Conservation (phyloP, 2,888 invertebrate genomes). For the Watsonalla cultraria region DNA sequence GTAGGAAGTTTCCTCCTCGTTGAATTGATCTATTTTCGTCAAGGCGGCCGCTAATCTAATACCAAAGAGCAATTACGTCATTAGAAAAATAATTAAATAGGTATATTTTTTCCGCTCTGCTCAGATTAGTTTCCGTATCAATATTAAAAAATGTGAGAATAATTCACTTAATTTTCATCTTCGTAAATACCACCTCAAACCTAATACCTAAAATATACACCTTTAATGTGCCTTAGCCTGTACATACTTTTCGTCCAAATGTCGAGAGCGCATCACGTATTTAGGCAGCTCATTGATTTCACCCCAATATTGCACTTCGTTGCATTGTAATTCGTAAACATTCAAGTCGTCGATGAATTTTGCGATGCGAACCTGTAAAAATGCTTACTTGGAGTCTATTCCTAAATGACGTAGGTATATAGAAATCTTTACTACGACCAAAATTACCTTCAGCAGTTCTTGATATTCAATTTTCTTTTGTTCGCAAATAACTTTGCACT, state of each 20-base stretch:
- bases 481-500: conserved; percentile 88
- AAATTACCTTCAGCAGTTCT: conserved; percentile 81
- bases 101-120: too few relatives aligned
- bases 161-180: background rate
- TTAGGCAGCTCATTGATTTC: conserved; percentile 89
- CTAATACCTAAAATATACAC: background rate
- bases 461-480: conserved; percentile 93
- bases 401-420: too few relatives aligned
- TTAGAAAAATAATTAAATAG: too few relatives aligned
- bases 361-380: conserved; percentile 80
- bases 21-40: conserved; percentile 90
- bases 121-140: too few relatives aligned
- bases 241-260: conserved; percentile 82
- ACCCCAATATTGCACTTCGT: conserved; percentile 92
- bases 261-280: conserved; percentile 89
- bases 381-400: background rate
- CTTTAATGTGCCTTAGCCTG: background rate
- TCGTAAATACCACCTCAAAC: background rate
- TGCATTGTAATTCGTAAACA: conserved; percentile 86
- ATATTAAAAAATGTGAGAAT: too few relatives aligned
- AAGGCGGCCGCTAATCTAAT: conserved; percentile 84
- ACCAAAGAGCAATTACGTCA: conserved; percentile 17
- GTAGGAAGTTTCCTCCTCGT: conserved; percentile 93
- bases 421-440: too few relatives aligned
- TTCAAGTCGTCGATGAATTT: conserved; percentile 91